A percentile compares a stretch with the other conserved stretches of the same genome.
Evolutionary conservation across 2,888 invertebrate species (phyloP).

Genomic region (Cistogaster globosa): DNA sequence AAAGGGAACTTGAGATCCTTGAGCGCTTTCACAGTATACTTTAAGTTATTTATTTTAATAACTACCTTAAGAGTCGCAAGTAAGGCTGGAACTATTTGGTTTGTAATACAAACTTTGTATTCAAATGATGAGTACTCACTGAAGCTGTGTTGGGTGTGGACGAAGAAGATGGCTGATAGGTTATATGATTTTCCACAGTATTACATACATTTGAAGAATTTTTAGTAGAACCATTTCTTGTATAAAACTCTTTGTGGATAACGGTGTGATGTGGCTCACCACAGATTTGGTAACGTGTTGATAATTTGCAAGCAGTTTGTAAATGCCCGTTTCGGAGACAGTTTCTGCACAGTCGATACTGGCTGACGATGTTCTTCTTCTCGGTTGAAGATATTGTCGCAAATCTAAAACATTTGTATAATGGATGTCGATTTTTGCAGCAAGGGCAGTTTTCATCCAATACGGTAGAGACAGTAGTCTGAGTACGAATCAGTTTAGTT

Average conservation of each 20-base stretch:
- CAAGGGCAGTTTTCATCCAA: constrained; percentile 46
- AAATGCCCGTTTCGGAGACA: constrained; percentile 47
- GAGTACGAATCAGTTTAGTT: constrained; percentile 21
- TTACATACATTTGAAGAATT: not conserved
- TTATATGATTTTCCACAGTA: not conserved
- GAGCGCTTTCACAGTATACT: constrained; percentile 8
- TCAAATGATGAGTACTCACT: constrained; percentile 19
- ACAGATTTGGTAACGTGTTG: constrained; percentile 21
- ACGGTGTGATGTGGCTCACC: constrained; percentile 33
- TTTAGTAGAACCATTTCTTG: not conserved
- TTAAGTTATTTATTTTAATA: not conserved
- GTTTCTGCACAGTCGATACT: constrained; percentile 45
- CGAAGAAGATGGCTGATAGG: constrained; percentile 1
- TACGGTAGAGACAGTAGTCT: constrained; percentile 19
- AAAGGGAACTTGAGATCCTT: constrained; percentile 45
- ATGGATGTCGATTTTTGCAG: constrained; percentile 47
- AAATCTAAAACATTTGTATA: constrained; percentile 61
- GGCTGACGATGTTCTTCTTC: constrained; percentile 34
- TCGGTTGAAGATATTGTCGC: constrained; percentile 35
- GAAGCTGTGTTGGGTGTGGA: constrained; percentile 18
- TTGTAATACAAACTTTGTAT: too few relatives aligned
- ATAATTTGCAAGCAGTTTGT: constrained; percentile 32
- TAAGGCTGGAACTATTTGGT: constrained; percentile 34
- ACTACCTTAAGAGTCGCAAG: constrained; percentile 41
- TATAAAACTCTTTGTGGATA: constrained; percentile 35